Evolutionary conservation across 1,140 invertebrate genomes (phyloP).

Genomic region (Drosophila littoralis): DNA sequence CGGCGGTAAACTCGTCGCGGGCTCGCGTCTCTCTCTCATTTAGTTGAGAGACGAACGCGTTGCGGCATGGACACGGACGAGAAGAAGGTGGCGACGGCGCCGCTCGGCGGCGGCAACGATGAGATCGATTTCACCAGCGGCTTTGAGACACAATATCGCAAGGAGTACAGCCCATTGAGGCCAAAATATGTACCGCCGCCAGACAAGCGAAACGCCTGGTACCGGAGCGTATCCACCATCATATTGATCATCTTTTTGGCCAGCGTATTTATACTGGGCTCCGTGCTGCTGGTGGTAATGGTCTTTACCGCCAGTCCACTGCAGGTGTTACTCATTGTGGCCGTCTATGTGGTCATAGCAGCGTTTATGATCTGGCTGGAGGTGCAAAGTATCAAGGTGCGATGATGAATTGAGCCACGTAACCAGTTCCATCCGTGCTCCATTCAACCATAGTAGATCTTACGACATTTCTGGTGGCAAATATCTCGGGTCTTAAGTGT

Average conservation of each 20-base stretch:
- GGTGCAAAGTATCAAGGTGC: conserved; percentile 70
- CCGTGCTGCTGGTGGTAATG: conserved; percentile 54
- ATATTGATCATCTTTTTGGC: conserved; percentile 59
- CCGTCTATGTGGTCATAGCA: conserved; percentile 59
- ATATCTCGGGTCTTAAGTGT: conserved; percentile 38
- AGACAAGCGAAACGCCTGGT: conserved; percentile 67
- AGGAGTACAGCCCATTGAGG: conserved; percentile 72
- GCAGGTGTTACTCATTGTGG: conserved; percentile 59
- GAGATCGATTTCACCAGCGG: conserved; percentile 79
- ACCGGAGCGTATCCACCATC: conserved; percentile 61
- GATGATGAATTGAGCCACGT: conserved; percentile 35
- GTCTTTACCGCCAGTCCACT: conserved; percentile 64
- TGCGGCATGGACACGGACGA: conserved; percentile 71
- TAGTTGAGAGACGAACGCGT: conserved; percentile 55
- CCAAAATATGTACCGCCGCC: conserved; percentile 60
- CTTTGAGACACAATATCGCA: conserved; percentile 73
- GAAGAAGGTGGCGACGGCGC: conserved; percentile 35
- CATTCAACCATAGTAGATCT: conserved; percentile 39
- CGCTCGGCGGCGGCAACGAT: conserved; percentile 43
- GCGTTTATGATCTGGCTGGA: conserved; percentile 66
- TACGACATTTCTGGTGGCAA: conserved; percentile 24
- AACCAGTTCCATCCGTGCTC: no score
- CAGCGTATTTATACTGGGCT: conserved; percentile 61
- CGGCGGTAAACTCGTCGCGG: conserved; percentile 14
- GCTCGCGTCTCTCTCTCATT: conserved; percentile 4